Evolutionary conservation across 2,888 invertebrate species (phyloP), one percentile per base, ranked within the genome.

Genomic region (Lasioglossum vierecki): DNA sequence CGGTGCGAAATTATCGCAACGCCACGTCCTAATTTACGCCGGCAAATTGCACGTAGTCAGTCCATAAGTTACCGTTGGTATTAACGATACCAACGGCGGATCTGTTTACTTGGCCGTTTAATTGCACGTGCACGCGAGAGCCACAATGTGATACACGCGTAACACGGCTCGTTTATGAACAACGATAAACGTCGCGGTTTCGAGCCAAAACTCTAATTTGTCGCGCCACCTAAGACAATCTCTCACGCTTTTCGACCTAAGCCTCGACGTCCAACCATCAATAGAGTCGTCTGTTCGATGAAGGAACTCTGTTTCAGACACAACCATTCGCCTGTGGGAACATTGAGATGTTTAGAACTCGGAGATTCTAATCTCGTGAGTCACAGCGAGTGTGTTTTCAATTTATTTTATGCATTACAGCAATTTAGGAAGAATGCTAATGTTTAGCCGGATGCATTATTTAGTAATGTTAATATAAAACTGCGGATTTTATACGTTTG

Each of bases 71-170:
- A 84, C 39, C 41, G n/a, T 30, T 9, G 60, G 46, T 63, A 70
- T 74, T 83, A 82, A 76, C 76, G 83, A 73, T 53, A 70, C 73
- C 13, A n/a, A 57, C n/a, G 63, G 26, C 53, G 83, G 26, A 44
- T 46, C 73, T 78, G 74, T 83, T 78, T 84, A 71, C 70, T 78
- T 84, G 84, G 74, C 49, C 74, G 60, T 83, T 78, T 74, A 78
- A 84, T 84, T 83, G 77, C 70, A 41, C 70, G 49, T 39, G 77
- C 41, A 22, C 30, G 39, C n/a, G 46, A 41, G 53, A 41, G 53
- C 70, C 39, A 30, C 79, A 73, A 44, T 26, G 78, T 35, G 68
- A 57, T 49, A 49, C 68, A 74, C 66, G 44, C 76, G 76, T 63
- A 22, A 63, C 83, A 39, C 6, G 26, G 41, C 22, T 26, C 75